A percentile compares a stretch with the other conserved stretches of the same genome.
These are phyloP conservation scores for Lepidochrysops patricia DNA, from an alignment of 2,888 invertebrate species.

Conservation along the genomic window DNA sequence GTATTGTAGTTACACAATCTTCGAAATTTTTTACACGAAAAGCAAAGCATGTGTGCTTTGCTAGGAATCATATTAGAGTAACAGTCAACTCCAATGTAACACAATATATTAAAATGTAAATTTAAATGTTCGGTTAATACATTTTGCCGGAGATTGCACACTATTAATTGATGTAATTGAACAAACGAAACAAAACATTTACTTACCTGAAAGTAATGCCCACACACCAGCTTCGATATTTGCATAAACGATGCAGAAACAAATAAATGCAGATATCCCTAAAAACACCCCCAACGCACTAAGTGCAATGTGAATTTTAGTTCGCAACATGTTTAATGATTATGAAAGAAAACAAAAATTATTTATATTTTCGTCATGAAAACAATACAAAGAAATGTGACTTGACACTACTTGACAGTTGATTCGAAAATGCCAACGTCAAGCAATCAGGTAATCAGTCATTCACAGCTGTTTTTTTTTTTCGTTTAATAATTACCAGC, in stretches of 20 bases:
- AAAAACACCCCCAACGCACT: conserved; percentile 51
- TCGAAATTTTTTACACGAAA: no score
- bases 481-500: no score
- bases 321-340: conserved; percentile 42
- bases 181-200: background rate
- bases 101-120: no score
- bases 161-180: background rate
- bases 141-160: no score
- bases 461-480: no score
- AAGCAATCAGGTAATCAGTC: no score
- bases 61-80: no score
- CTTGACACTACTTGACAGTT: no score
- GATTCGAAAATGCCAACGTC: background rate
- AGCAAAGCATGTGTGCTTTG: no score
- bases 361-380: background rate
- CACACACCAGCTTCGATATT: conserved; percentile 68
- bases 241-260: conserved; percentile 63
- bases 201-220: conserved; percentile 62
- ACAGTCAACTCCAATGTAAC: no score
- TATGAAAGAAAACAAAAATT: background rate
- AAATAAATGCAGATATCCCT: conserved; percentile 61
- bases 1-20: no score
- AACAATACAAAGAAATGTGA: background rate
- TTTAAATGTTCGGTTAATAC: no score
- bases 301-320: conserved; percentile 55